phyloP scores from a whole-genome alignment of 2,113 vertebrate genomes.

The Tachysurus vachellii region DNA sequence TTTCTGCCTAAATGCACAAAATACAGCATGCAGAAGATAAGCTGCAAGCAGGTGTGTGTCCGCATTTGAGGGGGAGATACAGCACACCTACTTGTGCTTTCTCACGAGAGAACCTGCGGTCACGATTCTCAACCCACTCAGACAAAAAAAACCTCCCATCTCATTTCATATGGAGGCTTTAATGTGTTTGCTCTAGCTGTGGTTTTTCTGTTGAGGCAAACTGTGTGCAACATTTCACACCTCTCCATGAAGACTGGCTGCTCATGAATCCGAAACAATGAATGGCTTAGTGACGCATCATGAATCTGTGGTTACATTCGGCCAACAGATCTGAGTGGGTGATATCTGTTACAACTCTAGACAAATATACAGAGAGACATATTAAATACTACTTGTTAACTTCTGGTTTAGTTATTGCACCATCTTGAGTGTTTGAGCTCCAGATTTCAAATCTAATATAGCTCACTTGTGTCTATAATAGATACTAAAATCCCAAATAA shows the following conservation, averaged over 20 bases:
- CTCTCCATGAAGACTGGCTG: slow-evolving; percentile 37
- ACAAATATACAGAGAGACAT: slow-evolving; percentile 39
- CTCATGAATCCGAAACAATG: slow-evolving; percentile 41
- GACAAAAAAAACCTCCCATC: slow-evolving; percentile 58
- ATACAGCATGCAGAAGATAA: slow-evolving; percentile 14
- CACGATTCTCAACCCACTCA: slow-evolving; percentile 71
- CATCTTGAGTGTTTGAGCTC: slow-evolving; percentile 3
- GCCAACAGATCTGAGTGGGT: slow-evolving; percentile 47
- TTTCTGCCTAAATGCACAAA: slow-evolving; percentile 32
- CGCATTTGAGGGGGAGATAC: slow-evolving; percentile 54
- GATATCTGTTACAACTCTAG: slow-evolving; percentile 45
- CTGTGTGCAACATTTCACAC: slow-evolving; percentile 31
- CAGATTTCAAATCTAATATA: slow-evolving; percentile 12
- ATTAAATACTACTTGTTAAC: slow-evolving; percentile 43
- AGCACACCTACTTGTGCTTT: slow-evolving; percentile 46
- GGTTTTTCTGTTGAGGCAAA: slow-evolving; percentile 23
- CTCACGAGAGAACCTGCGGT: slow-evolving; percentile 62
- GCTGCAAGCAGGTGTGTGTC: slow-evolving; percentile 46
- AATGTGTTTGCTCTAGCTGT: slow-evolving; percentile 32
- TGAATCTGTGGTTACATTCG: slow-evolving; percentile 37
- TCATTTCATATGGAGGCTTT: slow-evolving; percentile 38
- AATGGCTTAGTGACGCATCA: slow-evolving; percentile 44
- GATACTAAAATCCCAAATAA: neutral
- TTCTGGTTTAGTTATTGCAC: slow-evolving; percentile 37
- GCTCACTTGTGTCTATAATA: neutral